A percentile compares a stretch with the other conserved stretches of the same genome.
phyloP scores from a whole-genome alignment of 2,113 vertebrate genomes.

The Hepsetus odoe region DNA sequence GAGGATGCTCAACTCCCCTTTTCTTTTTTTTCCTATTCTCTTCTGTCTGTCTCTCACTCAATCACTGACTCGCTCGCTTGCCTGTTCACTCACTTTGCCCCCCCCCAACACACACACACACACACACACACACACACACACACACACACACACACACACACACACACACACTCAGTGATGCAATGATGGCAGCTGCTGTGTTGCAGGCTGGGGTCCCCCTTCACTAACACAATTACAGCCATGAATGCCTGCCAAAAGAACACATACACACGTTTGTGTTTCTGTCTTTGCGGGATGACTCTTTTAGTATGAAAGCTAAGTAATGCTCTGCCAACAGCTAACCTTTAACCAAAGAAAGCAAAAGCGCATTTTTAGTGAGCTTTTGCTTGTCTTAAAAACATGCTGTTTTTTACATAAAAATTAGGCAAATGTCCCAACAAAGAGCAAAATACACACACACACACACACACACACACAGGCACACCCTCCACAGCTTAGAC shows the following conservation, averaged over 20 bases:
- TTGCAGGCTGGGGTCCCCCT: conserved; percentile 46
- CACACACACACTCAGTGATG: conserved; percentile 54
- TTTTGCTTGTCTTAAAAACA: too few relatives aligned
- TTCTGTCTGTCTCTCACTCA: conserved; percentile 2
- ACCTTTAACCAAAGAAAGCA: neutral
- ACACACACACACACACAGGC: conserved; percentile 11
- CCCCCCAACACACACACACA: conserved; percentile 14
- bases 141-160: conserved; percentile 45
- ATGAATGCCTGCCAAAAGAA: conserved; percentile 31
- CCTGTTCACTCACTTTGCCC: neutral
- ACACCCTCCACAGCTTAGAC: conserved; percentile 16
- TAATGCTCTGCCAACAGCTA: neutral
- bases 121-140: conserved; percentile 46
- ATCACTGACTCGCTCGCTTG: conserved; percentile 8
- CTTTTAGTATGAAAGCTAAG: neutral
- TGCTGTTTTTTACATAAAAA: too few relatives aligned
- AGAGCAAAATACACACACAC: neutral
- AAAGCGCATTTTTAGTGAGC: neutral
- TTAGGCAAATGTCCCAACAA: too few relatives aligned
- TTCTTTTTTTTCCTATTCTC: neutral
- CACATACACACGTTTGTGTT: neutral
- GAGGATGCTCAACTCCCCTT: conserved; percentile 32
- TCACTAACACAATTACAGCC: conserved; percentile 40
- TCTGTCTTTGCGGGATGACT: neutral
- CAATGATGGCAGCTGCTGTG: conserved; percentile 47